phyloP scores from a whole-genome alignment of 2,888 invertebrate species.

The Torymus texanus region DNA sequence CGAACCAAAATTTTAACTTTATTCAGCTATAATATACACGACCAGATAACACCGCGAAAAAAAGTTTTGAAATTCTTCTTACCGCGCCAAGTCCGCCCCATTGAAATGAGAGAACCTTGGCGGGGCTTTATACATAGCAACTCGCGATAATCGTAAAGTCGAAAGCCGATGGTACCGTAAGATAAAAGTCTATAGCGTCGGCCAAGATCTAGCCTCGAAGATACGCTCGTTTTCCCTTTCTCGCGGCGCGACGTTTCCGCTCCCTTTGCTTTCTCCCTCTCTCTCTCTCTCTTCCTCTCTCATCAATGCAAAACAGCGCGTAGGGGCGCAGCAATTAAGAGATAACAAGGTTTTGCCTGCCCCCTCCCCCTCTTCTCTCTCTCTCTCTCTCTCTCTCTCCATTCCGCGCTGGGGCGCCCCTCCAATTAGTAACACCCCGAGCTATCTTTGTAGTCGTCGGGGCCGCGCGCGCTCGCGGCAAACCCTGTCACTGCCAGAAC shows the following conservation, averaged over 20 bases:
- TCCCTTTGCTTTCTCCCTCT: too few relatives aligned
- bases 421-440: conserved; percentile 74
- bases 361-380: conserved; percentile 71
- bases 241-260: too few relatives aligned
- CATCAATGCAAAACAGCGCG: conserved; percentile 74
- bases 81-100: too few relatives aligned
- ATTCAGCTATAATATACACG: too few relatives aligned
- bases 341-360: conserved; percentile 74
- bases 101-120: too few relatives aligned
- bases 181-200: too few relatives aligned
- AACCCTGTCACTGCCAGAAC: conserved; percentile 63
- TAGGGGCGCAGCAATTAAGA: conserved; percentile 75
- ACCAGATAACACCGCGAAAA: too few relatives aligned
- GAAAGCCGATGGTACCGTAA: neutral
- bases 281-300: conserved; percentile 55
- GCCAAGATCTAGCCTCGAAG: neutral
- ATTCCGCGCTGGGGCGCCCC: conserved; percentile 69
- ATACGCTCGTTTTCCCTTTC: neutral
- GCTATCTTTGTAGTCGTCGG: conserved; percentile 58
- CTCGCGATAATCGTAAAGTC: conserved; percentile 29
- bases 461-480: conserved; percentile 18
- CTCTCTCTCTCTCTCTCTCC: conserved; percentile 68
- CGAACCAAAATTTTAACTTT: too few relatives aligned
- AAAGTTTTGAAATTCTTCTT: too few relatives aligned
- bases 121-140: too few relatives aligned